A percentile compares a stretch with the other conserved stretches of the same genome.
phyloP scores from a whole-genome alignment of 2,888 invertebrate species.

The Pollenia labialis region DNA sequence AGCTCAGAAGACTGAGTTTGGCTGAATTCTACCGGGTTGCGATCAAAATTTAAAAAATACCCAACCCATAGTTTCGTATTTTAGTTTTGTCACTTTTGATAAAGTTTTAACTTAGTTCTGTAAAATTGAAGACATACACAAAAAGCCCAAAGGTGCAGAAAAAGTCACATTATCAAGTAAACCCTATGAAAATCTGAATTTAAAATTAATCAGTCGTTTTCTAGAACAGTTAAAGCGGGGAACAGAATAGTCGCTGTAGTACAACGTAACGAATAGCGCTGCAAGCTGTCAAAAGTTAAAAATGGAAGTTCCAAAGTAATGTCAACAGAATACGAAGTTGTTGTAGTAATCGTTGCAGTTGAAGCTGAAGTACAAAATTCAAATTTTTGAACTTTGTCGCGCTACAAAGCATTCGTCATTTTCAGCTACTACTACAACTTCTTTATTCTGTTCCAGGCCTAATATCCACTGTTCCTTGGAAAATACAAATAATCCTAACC shows the following conservation, averaged over 20 bases:
- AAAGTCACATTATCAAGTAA: background rate
- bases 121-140: background rate
- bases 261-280: too few relatives aligned
- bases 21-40: background rate
- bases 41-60: background rate
- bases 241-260: too few relatives aligned
- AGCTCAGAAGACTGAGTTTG: slow-evolving; percentile 9
- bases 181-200: background rate
- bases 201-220: background rate
- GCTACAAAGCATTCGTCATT: too few relatives aligned
- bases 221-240: background rate
- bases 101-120: background rate
- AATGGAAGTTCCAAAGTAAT: too few relatives aligned
- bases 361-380: too few relatives aligned
- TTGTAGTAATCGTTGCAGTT: too few relatives aligned
- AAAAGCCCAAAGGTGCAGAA: background rate
- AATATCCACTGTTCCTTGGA: background rate
- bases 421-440: too few relatives aligned
- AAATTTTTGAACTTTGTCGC: too few relatives aligned
- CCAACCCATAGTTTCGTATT: background rate
- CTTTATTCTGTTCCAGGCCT: too few relatives aligned
- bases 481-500: background rate
- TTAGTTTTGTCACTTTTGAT: background rate
- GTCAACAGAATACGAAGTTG: too few relatives aligned
- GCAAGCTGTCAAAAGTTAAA: too few relatives aligned